Conservation (phyloP, 2,113 vertebrate species). For the Lutjanus erythropterus region DNA sequence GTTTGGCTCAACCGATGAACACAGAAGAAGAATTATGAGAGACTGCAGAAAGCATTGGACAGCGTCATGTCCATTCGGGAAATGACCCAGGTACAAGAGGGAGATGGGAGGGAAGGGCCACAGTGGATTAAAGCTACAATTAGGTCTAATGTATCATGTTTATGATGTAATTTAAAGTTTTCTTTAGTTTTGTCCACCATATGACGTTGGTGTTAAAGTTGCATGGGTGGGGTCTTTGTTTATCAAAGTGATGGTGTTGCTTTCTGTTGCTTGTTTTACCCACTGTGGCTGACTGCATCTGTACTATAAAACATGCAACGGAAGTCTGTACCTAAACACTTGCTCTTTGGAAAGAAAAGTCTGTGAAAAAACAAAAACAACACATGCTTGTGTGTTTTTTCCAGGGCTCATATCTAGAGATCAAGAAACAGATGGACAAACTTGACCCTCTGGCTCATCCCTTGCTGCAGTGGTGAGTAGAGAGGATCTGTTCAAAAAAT, state of each 20-base stretch:
- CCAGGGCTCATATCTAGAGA: constrained; percentile 98
- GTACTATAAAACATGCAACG: background rate
- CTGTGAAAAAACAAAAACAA: background rate
- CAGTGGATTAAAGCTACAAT: background rate
- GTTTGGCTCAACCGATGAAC: constrained; percentile 65
- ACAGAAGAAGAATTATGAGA: constrained; percentile 99
- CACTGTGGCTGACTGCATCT: constrained; percentile 1
- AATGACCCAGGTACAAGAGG: constrained; percentile 95
- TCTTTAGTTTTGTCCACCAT: background rate
- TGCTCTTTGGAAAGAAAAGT: background rate
- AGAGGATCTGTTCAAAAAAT: constrained; percentile 15
- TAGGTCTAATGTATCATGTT: background rate
- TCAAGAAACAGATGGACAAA: constrained; percentile 99
- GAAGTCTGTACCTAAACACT: background rate
- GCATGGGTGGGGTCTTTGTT: background rate
- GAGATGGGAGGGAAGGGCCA: background rate
- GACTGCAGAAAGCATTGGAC: constrained; percentile 98
- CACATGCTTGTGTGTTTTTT: constrained; percentile 27
- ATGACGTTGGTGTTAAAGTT: background rate
- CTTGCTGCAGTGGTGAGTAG: constrained; percentile 94
- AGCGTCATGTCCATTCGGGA: constrained; percentile 99
- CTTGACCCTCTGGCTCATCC: constrained; percentile 97
- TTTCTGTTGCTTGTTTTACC: background rate
- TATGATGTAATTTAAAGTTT: background rate
- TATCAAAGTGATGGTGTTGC: background rate